Conservation (phyloP, 2,797 vertebrate genomes). For the Micromesistius poutassou region DNA sequence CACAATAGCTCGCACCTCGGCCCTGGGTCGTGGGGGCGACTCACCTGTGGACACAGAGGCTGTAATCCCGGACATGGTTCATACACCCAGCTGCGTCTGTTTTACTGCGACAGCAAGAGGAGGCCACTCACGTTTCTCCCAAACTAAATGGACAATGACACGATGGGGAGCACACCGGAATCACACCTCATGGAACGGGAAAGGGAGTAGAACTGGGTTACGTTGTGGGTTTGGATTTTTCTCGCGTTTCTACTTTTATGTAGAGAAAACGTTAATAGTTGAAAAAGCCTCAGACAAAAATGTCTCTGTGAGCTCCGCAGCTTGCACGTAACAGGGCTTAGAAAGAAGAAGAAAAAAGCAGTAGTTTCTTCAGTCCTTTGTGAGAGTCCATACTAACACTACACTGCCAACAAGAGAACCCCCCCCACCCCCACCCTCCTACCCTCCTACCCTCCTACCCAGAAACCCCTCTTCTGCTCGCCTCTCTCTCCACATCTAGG, state of each 20-base stretch:
- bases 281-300: constrained; percentile 36
- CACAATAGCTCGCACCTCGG: constrained; percentile 64
- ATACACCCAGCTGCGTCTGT: constrained; percentile 58
- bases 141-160: constrained; percentile 38
- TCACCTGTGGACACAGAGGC: constrained; percentile 75
- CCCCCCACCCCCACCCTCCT: constrained; percentile 49
- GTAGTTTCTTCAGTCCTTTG: constrained; percentile 60
- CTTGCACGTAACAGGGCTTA: constrained; percentile 30
- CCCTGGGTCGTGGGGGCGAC: constrained; percentile 66
- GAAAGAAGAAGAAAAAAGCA: constrained; percentile 52
- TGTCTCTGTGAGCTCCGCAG: constrained; percentile 34
- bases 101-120: too few species aligned
- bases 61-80: constrained; percentile 72
- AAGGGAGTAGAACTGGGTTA: neutral
- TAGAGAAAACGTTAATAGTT: constrained; percentile 21
- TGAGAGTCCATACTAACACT: constrained; percentile 71
- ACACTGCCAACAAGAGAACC: constrained; percentile 68
- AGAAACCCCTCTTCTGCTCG: constrained; percentile 57
- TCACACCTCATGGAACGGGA: neutral
- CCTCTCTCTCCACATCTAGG: constrained; percentile 50
- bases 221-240: constrained; percentile 2
- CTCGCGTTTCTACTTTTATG: constrained; percentile 15
- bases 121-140: constrained; percentile 29
- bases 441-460: constrained; percentile 49
- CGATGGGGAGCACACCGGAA: constrained; percentile 22